Conservation (phyloP, 1,140 invertebrate genomes). For the Magallana angulata region DNA sequence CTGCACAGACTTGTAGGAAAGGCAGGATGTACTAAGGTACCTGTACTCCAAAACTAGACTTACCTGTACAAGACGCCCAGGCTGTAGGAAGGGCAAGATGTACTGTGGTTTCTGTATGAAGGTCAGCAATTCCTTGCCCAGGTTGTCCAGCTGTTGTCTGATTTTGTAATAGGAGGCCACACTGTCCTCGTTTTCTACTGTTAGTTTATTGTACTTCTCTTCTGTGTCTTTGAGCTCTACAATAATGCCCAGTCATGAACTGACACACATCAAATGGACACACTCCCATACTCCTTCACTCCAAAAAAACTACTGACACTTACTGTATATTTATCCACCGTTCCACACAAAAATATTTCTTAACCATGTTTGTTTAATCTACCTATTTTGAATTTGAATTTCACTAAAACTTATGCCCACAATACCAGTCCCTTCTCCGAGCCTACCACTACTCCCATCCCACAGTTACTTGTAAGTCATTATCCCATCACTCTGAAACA, state of each 20-base stretch:
- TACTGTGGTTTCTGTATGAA: slow-evolving; percentile 92
- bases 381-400: too few species aligned
- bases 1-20: not conserved
- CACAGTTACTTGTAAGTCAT: too few species aligned
- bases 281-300: too few species aligned
- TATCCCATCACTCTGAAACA: not conserved
- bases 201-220: slow-evolving; percentile 77
- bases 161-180: slow-evolving; percentile 92
- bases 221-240: slow-evolving; percentile 88
- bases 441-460: too few species aligned
- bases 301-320: too few species aligned
- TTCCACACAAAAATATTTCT: too few species aligned
- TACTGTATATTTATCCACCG: too few species aligned
- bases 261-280: too few species aligned
- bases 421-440: too few species aligned
- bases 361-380: too few species aligned
- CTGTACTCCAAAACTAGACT: not conserved
- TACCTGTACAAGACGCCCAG: slow-evolving; percentile 82
- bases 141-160: slow-evolving; percentile 88
- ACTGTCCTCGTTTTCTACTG: slow-evolving; percentile 85
- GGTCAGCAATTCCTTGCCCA: slow-evolving; percentile 87
- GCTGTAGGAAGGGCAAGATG: slow-evolving; percentile 94
- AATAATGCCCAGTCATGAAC: not conserved
- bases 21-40: not conserved
- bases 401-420: too few species aligned